A percentile compares a stretch with the other conserved stretches of the same genome.
Conservation (phyloP, 2,797 vertebrate species). For the Mastacembelus armatus region DNA sequence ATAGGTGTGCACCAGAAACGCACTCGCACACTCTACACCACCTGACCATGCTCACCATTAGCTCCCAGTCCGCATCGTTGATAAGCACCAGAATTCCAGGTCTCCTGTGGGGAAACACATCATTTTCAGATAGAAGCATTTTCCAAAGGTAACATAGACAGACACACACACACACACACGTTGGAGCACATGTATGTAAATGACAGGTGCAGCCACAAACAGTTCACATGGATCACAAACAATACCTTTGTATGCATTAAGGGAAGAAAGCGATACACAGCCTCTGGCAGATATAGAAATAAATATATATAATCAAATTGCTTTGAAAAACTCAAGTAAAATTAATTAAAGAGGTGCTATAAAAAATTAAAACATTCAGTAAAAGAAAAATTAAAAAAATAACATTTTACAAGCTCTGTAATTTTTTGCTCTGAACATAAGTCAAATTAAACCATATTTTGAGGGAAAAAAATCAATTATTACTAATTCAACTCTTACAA, state of each 20-base stretch:
- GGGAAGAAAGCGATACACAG: background rate
- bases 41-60: slow-evolving; percentile 90
- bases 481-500: background rate
- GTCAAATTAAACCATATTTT: background rate
- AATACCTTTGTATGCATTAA: background rate
- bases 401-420: too few relatives aligned
- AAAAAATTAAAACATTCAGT: too few relatives aligned
- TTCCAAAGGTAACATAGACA: slow-evolving; percentile 25
- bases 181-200: too few relatives aligned
- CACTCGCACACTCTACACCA: background rate
- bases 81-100: slow-evolving; percentile 98
- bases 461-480: background rate
- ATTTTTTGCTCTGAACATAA: background rate
- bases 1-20: background rate
- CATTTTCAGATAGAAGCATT: slow-evolving; percentile 44
- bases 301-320: background rate
- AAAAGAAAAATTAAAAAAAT: background rate
- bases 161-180: background rate
- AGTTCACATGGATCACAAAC: background rate
- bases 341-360: background rate
- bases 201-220: too few relatives aligned
- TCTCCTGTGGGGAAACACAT: slow-evolving; percentile 85
- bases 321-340: background rate
- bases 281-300: background rate
- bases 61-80: slow-evolving; percentile 98